phyloP scores from a whole-genome alignment of 2,888 invertebrate genomes.

The Chesias legatella region DNA sequence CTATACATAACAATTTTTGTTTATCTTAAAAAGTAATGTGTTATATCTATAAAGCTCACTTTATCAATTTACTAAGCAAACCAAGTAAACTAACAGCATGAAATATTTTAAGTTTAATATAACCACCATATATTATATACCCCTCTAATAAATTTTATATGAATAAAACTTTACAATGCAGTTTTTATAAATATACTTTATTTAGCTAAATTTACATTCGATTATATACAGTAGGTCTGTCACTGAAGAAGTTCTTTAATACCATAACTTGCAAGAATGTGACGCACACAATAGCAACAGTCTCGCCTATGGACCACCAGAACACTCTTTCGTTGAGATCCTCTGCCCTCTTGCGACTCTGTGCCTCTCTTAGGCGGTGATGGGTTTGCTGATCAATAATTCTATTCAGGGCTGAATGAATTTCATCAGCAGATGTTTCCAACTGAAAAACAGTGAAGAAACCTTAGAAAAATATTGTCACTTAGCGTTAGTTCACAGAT shows the following conservation, averaged over 20 bases:
- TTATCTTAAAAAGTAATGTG: no score
- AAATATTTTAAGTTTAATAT: no score
- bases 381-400: constrained; percentile 98
- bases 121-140: no score
- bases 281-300: constrained; percentile 89
- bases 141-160: constrained; percentile 17
- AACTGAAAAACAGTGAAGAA: constrained; percentile 87
- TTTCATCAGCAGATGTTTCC: constrained; percentile 94
- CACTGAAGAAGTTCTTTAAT: constrained; percentile 92
- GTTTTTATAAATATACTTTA: constrained; percentile 65
- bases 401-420: constrained; percentile 92
- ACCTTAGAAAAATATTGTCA: no score
- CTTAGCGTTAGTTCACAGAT: no score
- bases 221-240: constrained; percentile 71
- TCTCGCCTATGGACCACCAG: constrained; percentile 95
- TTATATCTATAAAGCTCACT: no score
- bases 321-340: constrained; percentile 96
- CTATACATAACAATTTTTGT: no score
- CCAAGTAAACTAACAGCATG: no score
- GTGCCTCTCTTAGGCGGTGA: constrained; percentile 95
- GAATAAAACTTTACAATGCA: constrained; percentile 30
- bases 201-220: constrained; percentile 61
- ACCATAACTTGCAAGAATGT: constrained; percentile 95
- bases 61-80: no score
- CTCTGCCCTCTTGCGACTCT: constrained; percentile 96